A percentile compares a stretch with the other conserved stretches of the same genome.
These are phyloP conservation scores for Tragopan temminckii DNA, from an alignment of 2,797 vertebrate genomes.

Conservation along the genomic window DNA sequence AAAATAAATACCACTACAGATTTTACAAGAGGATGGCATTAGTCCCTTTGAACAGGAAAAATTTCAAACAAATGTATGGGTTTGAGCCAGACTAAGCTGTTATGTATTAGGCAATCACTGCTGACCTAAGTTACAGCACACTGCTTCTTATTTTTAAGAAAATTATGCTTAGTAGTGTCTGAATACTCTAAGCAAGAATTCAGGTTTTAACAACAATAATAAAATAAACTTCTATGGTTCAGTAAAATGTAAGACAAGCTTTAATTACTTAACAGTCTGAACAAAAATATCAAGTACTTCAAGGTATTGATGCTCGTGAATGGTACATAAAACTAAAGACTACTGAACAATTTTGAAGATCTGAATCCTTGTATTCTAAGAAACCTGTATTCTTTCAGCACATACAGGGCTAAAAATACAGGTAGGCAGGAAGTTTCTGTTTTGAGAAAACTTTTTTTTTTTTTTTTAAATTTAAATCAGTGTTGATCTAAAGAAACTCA, in stretches of 20 bases:
- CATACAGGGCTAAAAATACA: not conserved
- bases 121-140: not conserved
- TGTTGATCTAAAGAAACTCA: not conserved
- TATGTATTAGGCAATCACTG: not conserved
- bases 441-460: not conserved
- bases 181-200: not conserved
- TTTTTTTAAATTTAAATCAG: not conserved
- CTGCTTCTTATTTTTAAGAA: not conserved
- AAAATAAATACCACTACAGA: not conserved
- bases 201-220: not conserved
- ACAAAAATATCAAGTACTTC: not conserved
- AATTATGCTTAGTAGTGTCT: not conserved
- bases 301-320: not conserved
- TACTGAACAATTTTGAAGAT: not conserved
- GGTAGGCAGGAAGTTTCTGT: not conserved
- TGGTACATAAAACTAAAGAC: not conserved
- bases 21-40: not conserved
- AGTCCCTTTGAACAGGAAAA: not conserved
- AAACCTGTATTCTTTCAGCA: not conserved
- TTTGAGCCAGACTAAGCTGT: not conserved
- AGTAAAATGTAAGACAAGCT: not conserved
- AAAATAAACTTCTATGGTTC: not conserved
- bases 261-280: not conserved
- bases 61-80: not conserved
- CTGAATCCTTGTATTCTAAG: not conserved